These are phyloP conservation scores for Physeter macrocephalus DNA, from an alignment of 2,113 vertebrate genomes.

Conservation along the genomic window DNA sequence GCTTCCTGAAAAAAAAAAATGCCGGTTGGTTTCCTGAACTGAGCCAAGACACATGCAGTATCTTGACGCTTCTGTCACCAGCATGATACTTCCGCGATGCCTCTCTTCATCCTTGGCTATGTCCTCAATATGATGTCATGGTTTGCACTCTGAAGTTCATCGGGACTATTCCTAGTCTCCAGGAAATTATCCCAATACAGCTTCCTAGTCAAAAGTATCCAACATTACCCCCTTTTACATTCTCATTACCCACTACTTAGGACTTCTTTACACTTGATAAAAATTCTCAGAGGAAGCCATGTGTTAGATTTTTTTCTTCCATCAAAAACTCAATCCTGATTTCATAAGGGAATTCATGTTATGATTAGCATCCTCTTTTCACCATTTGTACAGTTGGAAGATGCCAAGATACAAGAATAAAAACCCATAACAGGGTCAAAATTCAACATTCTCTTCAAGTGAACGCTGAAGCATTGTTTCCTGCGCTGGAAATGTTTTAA, in stretches of 20 bases:
- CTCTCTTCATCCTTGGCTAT: too few relatives aligned
- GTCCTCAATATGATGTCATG: too few relatives aligned
- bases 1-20: neutral
- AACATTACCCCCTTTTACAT: neutral
- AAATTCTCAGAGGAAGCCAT: constrained; percentile 22
- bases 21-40: too few relatives aligned
- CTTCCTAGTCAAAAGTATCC: constrained; percentile 58
- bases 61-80: too few relatives aligned
- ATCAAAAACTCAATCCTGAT: constrained; percentile 32
- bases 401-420: neutral
- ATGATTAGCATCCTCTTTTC: neutral
- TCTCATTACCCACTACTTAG: constrained; percentile 57
- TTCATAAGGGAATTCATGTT: constrained; percentile 1
- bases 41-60: too few relatives aligned
- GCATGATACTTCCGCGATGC: too few relatives aligned
- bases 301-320: neutral
- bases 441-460: neutral
- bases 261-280: neutral
- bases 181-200: too few relatives aligned
- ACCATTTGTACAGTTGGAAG: neutral
- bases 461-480: neutral
- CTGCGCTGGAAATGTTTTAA: neutral
- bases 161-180: too few relatives aligned
- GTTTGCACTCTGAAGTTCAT: too few relatives aligned
- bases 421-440: neutral